Base-by-base conservation (phyloP, 1,140 invertebrate species). In the Nilaparvata lugens region DNA sequence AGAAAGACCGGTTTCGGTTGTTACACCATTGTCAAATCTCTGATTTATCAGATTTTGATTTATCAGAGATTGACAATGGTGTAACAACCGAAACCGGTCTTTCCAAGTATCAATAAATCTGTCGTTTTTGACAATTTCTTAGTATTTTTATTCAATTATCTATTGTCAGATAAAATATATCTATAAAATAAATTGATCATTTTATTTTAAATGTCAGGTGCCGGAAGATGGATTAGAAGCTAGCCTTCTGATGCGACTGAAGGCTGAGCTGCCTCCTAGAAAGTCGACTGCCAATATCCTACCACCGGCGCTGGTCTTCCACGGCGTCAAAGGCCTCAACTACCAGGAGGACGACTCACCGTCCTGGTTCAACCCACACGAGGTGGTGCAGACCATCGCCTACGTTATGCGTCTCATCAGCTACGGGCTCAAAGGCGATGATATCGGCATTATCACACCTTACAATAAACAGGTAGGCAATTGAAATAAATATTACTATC, bases 371-470 rank as follows among this genome's bases (percentile, higher is more conserved):
- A 98, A 98, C 79, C 83, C 83, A 0, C 77, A 83, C 53, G 95
- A 98, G 78, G 88, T 86, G 0, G 78, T 84, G 2, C 84, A 86
- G 76, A 79, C 90, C 6, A 77, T 81, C 60, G 70, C 77, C 35
- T 84, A 85, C 64, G 72, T 82, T 11, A 74, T 81, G 42, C 76
- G 77, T 53, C 69, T 93, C 0, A 88, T 84, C 69, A 81, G 83
- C 52, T 73, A 75, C 48, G 81, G 84, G 25, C 62, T 95, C 9
- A 69, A 64, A 3, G 72, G 81, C 52, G 74, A 84, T 53, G 84
- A 95, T 68, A 88, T 97, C 70, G 95, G 95, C 4, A 87, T 98
- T 62, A 91, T 98, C 56, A 89, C 93, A 5, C 94, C 95, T 0
- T 98, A 98, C 73, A 74, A 84, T 60, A 91, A 91, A 73, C 95